Base-by-base conservation (phyloP, 1,140 invertebrate species). In the Zaprionus ghesquierei region DNA sequence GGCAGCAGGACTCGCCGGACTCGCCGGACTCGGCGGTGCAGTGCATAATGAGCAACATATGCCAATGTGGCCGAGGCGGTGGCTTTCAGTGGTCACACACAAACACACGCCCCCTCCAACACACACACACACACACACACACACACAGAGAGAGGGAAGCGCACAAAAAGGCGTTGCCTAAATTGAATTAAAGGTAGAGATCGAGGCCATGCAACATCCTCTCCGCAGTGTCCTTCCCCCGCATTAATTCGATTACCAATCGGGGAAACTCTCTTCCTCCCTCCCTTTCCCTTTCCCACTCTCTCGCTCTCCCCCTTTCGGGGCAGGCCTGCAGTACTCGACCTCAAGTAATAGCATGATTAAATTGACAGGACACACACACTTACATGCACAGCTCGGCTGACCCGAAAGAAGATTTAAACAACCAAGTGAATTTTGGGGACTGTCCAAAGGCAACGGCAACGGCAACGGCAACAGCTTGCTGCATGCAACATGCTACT, bases 271-370 rank as follows among this genome's bases (percentile, higher is more conserved):
- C 62, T 64, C 41, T 15, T 15, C n/a, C n/a, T n/a, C n/a, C n/a
- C n/a, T 41, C 35, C 3, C 35, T 15, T 1, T 3, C 8, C 12
- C 33, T 35, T n/a, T n/a, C n/a, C 33, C 6, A 69, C 56, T 77
- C 58, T 64, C 15, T 41, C 0, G n/a, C n/a, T 9, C 15, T 44
- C 8, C 18, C 8, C 35, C n/a, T 15, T 18, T 2, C n/a, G 2
- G n/a, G 35, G 2, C n/a, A 41, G 55, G 22, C 20, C 51, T 44
- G 56, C 62, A 46, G 44, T 62, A 41, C 44, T 77, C 69, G 75
- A 75, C 68, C 58, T 63, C 76, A 84, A 86, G 77, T 85, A 85
- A 85, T 86, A 56, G 74, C 75, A 81, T 86, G 77, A 85, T 85
- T 86, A 81, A 85, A 85, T 85, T 85, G 81, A 75, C 75, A 69